These are phyloP conservation scores for Microctenopoma lineatum DNA, from an alignment of 2,797 vertebrate species.

Conservation along the genomic window DNA sequence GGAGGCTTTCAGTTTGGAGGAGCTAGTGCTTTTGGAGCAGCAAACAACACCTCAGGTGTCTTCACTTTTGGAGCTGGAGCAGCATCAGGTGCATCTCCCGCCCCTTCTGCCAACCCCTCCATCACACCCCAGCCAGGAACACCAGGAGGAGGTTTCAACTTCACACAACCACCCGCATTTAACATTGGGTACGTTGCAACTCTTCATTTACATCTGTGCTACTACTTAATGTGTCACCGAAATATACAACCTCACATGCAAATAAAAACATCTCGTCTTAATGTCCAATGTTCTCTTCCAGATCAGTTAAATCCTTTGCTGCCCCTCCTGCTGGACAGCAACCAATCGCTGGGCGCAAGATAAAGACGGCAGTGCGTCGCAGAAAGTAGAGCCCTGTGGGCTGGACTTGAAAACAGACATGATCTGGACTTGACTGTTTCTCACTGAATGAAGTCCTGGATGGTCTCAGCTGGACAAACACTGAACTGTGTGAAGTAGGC, in stretches of 20 bases:
- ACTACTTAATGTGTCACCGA: not conserved
- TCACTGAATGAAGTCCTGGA: slow-evolving; percentile 41
- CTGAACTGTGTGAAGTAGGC: slow-evolving; percentile 66
- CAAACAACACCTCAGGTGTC: slow-evolving; percentile 80
- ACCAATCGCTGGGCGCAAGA: slow-evolving; percentile 89
- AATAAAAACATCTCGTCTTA: not conserved
- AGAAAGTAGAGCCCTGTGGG: slow-evolving; percentile 85
- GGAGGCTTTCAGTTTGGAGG: slow-evolving; percentile 91
- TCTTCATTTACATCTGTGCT: not conserved
- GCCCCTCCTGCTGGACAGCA: slow-evolving; percentile 82
- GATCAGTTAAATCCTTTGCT: slow-evolving; percentile 79
- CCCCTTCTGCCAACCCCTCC: slow-evolving; percentile 80
- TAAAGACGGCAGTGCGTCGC: slow-evolving; percentile 96
- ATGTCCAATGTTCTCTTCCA: slow-evolving; percentile 57
- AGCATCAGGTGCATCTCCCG: slow-evolving; percentile 70
- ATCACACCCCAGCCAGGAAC: slow-evolving; percentile 76
- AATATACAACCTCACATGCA: not conserved
- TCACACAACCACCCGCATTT: slow-evolving; percentile 83
- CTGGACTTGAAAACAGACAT: slow-evolving; percentile 47
- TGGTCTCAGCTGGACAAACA: slow-evolving; percentile 61
- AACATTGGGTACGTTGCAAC: slow-evolving; percentile 87
- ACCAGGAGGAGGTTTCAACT: slow-evolving; percentile 83
- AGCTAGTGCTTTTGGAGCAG: slow-evolving; percentile 85
- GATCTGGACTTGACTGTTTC: slow-evolving; percentile 60
- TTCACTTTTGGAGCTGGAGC: slow-evolving; percentile 88